Conservation (phyloP, 2,888 invertebrate genomes). For the Nymphalis urticae region DNA sequence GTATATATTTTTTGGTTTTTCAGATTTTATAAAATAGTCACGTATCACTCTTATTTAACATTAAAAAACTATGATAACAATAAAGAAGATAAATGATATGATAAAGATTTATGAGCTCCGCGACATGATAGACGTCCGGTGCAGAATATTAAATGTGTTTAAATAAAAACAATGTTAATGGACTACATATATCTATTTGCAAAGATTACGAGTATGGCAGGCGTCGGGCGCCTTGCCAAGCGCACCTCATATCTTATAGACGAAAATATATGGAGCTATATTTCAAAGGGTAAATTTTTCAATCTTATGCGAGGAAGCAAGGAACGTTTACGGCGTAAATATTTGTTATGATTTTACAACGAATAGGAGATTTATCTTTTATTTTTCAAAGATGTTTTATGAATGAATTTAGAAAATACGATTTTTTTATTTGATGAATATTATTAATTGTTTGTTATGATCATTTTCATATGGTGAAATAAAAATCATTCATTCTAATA, state of each 20-base stretch:
- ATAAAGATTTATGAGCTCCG: constrained; percentile 5
- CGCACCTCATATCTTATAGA: constrained; percentile 20
- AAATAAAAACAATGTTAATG: constrained; percentile 23
- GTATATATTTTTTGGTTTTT: too few relatives aligned
- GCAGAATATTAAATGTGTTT: constrained; percentile 8
- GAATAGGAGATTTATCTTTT: not conserved
- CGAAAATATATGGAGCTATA: constrained; percentile 22
- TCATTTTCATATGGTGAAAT: too few relatives aligned
- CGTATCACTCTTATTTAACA: constrained; percentile 3
- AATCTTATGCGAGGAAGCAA: not conserved
- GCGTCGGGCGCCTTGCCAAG: constrained; percentile 21
- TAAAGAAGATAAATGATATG: constrained; percentile 6
- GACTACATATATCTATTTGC: constrained; percentile 21
- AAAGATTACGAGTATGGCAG: constrained; percentile 21
- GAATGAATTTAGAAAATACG: too few relatives aligned
- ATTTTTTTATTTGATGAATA: too few relatives aligned
- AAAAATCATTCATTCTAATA: too few relatives aligned
- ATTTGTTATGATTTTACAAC: constrained; percentile 16
- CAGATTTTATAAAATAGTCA: not conserved
- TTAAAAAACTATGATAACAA: constrained; percentile 5
- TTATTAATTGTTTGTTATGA: too few relatives aligned
- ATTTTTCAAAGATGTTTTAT: too few relatives aligned
- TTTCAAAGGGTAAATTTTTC: constrained; percentile 17
- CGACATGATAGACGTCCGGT: constrained; percentile 1
- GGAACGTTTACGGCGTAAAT: constrained; percentile 19